Evolutionary conservation across 2,113 vertebrate genomes (phyloP), one percentile per base, ranked within the genome.

Genomic region (Notarius quadriscutis): DNA sequence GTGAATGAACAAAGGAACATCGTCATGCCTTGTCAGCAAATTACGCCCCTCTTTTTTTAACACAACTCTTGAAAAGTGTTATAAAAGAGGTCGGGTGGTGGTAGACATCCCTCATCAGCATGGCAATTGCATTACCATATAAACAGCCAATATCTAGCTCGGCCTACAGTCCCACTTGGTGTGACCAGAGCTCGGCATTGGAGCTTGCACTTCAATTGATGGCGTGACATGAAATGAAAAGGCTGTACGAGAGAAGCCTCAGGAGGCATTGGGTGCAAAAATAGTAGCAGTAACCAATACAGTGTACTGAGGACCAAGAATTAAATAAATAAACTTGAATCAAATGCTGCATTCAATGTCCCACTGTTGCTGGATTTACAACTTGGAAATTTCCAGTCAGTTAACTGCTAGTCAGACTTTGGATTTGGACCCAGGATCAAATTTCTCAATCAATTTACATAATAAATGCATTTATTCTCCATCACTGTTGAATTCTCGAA

Each of bases 121-220:
- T 81, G 69, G 86, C 72, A 69, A 89, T 89, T 88, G 84, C 84
- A 90, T 90, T 89, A 87, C 88, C 90, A 88, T 89, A 89, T 91
- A 91, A 91, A 91, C 88, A 91, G 83, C 83, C 86, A 86, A 85
- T 82, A 88, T 88, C 57, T 63, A 53, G 82, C 34, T 69, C 87
- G 60, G 74, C 74, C 79, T 62, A 82, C 85, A 85, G 86, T 90
- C 86, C 67, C 72, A 74, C 84, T 86, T 57, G 34, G 55, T 62
- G 57, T 81, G 79, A 81, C 71, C 82, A 71, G 57, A 86, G 81
- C 86, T 79, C 63, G 67, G 81, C 11, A 63, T 80, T 25, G 27
- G 55, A 51, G 78, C 81, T 89, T 75, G 79, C 81, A 25, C 78
- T 85, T 84, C 69, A 51, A 58, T 77, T 81, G 79, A 60, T 83